Evolutionary conservation across 2,888 invertebrate species (phyloP).

Genomic region (Smittia sp.): DNA sequence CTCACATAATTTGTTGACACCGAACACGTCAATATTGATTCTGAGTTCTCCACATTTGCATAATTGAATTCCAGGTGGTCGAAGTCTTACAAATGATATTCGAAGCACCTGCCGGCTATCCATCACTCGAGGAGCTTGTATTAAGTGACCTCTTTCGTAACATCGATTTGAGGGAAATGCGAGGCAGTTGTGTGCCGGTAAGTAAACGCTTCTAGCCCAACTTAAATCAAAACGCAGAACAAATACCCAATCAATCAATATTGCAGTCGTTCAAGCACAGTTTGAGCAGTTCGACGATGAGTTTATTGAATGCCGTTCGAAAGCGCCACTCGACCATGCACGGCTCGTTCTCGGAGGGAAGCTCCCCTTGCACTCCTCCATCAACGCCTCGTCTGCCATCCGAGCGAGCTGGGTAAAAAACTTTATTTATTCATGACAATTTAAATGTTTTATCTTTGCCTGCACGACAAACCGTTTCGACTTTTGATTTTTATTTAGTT

Average conservation of each 20-base stretch:
- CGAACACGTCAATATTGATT: background rate
- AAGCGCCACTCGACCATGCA: conserved; percentile 52
- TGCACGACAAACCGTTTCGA: background rate
- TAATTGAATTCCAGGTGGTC: conserved; percentile 59
- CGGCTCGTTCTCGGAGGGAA: conserved; percentile 53
- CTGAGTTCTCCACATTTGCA: conserved; percentile 1
- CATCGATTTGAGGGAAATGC: conserved; percentile 83
- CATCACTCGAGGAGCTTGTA: conserved; percentile 75
- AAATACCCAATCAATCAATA: background rate
- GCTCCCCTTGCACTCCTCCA: conserved; percentile 54
- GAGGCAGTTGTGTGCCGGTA: conserved; percentile 76
- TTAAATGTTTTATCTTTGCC: background rate
- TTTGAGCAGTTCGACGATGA: conserved; percentile 53
- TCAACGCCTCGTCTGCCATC: conserved; percentile 49
- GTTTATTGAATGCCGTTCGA: conserved; percentile 53
- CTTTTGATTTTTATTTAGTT: conserved; percentile 27
- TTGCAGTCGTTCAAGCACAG: conserved; percentile 53
- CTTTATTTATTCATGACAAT: background rate
- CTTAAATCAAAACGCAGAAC: background rate
- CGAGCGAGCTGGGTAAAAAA: conserved; percentile 43
- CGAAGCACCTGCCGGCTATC: conserved; percentile 64
- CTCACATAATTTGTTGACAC: background rate
- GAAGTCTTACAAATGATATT: conserved; percentile 78
- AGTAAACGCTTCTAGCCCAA: conserved; percentile 47
- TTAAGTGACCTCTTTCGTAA: conserved; percentile 82